phyloP scores from a whole-genome alignment of 2,113 vertebrate genomes.

The Urocolius indicus region DNA sequence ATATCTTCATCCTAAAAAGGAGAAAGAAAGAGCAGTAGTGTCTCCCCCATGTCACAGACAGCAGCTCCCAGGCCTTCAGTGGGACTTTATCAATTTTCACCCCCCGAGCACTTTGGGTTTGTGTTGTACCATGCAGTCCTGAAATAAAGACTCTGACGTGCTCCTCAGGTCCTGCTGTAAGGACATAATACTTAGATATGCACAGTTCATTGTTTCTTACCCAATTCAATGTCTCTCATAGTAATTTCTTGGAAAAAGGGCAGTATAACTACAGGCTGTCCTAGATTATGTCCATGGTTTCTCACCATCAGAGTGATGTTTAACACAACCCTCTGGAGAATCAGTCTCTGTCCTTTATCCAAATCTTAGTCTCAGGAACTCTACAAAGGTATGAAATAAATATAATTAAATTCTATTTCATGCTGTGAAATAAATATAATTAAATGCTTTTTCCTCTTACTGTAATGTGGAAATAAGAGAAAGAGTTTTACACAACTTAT shows the following conservation, averaged over 20 bases:
- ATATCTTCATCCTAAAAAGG: neutral
- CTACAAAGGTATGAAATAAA: neutral
- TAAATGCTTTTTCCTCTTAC: neutral
- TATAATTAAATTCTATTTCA: neutral
- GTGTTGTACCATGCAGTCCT: neutral
- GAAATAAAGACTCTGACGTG: neutral
- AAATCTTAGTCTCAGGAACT: neutral
- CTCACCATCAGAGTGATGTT: neutral
- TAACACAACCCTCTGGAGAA: neutral
- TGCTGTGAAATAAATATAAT: neutral
- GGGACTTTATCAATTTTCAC: neutral
- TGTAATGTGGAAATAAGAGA: neutral
- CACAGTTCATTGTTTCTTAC: neutral
- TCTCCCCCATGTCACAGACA: neutral
- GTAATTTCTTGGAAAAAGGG: neutral
- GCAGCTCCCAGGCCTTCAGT: neutral
- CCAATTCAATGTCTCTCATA: neutral
- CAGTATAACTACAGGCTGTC: neutral
- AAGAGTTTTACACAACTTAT: neutral
- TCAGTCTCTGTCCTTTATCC: neutral
- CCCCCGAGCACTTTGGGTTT: neutral
- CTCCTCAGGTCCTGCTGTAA: neutral
- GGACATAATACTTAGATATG: neutral
- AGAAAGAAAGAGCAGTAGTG: neutral
- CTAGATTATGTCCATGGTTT: neutral